Base-by-base conservation (phyloP, 2,888 invertebrate species). In the Acronicta psi region DNA sequence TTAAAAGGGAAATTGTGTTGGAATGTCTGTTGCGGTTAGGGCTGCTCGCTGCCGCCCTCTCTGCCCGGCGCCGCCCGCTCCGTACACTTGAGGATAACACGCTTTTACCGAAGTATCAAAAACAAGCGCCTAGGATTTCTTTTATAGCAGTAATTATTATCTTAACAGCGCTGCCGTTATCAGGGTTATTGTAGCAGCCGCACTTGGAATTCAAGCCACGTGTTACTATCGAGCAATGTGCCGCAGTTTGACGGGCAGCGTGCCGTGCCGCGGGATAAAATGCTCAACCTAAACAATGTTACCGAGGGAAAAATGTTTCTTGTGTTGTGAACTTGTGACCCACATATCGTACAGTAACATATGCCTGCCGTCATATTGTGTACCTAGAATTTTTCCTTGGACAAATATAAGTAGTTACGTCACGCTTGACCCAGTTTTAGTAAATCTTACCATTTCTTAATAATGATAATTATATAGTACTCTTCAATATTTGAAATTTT, bases 1-100 rank as follows among this genome's bases (percentile, higher is more conserved):
- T 84, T 92, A 92, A 92, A 92, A 91, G 92, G 92, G 91, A 91
- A 91, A 89, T 89, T 88, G 89, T 92, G 91, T 92, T 82, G 90
- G 89, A 90, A 85, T 83, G 84, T 82, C 77, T 78, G 77, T 54
- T 75, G 84, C 76, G 79, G 85, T 78, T 78, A 83, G 84, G 84
- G 84, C 52, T 84, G 82, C 67, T 69, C 45, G 46, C 61, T 51
- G 66, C 59, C 59, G 56, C 61, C 53, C 64, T 72, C 68, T 63
- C 38, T 66, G 58, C 65, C 60, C 49, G n/a, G n/a, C 53, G 20
- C 42, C 46, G 10, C 29, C 60, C 49, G 61, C 53, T 18, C 40
- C 45, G 13, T 20, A 23, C 38, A 49, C 44, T 54, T 23, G 44
- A 51, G 56, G 17, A 59, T 57, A 64, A 37, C 67, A 67, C 63